These are phyloP conservation scores for Galerucella calmariensis DNA, from an alignment of 2,888 invertebrate species.

Conservation along the genomic window DNA sequence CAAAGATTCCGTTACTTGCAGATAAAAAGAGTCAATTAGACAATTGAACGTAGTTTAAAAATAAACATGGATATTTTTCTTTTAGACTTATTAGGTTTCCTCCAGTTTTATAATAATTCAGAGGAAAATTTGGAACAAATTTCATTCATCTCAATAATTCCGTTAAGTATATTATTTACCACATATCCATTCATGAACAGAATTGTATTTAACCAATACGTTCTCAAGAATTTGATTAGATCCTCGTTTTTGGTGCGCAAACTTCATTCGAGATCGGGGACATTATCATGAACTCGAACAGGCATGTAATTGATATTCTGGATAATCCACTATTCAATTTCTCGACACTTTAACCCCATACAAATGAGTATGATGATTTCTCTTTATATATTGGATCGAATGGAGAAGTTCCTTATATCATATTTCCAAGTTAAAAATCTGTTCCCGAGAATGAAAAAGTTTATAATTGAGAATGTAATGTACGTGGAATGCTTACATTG, in stretches of 20 bases:
- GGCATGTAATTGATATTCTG: constrained; percentile 35
- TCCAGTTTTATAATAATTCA: too few species aligned
- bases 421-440: not conserved
- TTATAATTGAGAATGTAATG: too few species aligned
- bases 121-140: too few species aligned
- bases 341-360: constrained; percentile 27
- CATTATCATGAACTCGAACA: constrained; percentile 29
- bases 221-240: not conserved
- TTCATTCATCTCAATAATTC: too few species aligned
- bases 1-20: too few species aligned
- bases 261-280: not conserved
- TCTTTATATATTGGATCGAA: not conserved
- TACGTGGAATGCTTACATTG: too few species aligned
- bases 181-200: too few species aligned
- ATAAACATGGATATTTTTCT: too few species aligned
- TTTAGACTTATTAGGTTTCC: too few species aligned
- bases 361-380: constrained; percentile 27
- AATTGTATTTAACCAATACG: constrained; percentile 7
- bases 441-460: not conserved
- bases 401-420: not conserved
- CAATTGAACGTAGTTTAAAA: too few species aligned
- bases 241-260: not conserved
- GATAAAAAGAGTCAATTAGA: too few species aligned
- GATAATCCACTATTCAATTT: constrained; percentile 34
- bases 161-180: too few species aligned